Evolutionary conservation across 30 jellyfish, hydroid and myxozoan species (phyloP).

Genomic region (Hydractinia echinata): DNA sequence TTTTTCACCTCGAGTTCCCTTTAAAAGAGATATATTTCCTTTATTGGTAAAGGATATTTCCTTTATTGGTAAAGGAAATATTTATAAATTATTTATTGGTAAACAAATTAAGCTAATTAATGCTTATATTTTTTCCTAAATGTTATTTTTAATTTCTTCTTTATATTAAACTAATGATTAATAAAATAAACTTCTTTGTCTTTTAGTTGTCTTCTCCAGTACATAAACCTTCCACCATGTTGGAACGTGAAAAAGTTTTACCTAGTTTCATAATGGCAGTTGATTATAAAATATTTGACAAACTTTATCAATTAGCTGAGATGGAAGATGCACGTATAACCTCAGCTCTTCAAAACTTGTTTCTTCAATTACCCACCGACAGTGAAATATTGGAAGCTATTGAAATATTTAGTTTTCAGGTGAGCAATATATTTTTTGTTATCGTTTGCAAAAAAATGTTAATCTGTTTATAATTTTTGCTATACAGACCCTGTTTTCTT

Average conservation of each 20-base stretch:
- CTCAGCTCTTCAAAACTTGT: constrained; percentile 57
- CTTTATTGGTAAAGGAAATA: too few species aligned
- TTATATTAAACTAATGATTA: too few species aligned
- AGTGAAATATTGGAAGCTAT: constrained; percentile 61
- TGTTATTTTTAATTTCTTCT: too few species aligned
- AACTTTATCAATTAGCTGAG: constrained; percentile 78
- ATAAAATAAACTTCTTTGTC: not conserved
- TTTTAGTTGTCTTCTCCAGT: constrained; percentile 25
- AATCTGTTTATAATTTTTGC: not conserved
- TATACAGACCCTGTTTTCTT: not conserved
- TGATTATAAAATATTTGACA: constrained; percentile 84
- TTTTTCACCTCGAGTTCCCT: too few species aligned
- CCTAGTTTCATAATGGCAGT: constrained; percentile 92
- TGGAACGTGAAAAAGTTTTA: constrained; percentile 72
- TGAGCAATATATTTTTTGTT: constrained; percentile 7
- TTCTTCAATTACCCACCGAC: constrained; percentile 80
- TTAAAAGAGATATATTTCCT: too few species aligned
- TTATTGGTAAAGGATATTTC: too few species aligned
- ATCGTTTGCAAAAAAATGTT: not conserved
- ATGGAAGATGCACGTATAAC: constrained; percentile 79
- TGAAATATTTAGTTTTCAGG: constrained; percentile 67
- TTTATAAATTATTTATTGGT: too few species aligned
- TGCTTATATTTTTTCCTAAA: too few species aligned
- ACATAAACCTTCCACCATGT: constrained; percentile 38
- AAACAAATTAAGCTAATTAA: too few species aligned